Conservation (phyloP, 2,113 vertebrate species). For the Eublepharis macularius region DNA sequence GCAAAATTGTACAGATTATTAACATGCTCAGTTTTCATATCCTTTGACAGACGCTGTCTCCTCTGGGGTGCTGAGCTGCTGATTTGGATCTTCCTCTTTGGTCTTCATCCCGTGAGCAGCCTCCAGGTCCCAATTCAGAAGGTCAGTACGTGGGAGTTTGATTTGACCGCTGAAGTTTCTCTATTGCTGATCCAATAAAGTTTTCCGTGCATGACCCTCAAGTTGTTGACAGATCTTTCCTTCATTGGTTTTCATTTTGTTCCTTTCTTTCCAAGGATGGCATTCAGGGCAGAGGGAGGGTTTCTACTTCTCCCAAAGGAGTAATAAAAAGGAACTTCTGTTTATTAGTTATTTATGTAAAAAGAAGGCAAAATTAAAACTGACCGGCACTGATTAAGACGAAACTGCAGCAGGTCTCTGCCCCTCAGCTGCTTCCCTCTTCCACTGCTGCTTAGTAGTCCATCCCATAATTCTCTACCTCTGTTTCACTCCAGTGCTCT, state of each 20-base stretch:
- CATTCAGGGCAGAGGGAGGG: background rate
- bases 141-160: too few relatives aligned
- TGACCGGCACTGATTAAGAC: background rate
- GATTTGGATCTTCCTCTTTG: background rate
- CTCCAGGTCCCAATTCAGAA: background rate
- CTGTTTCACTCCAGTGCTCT: background rate
- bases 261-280: too few relatives aligned
- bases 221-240: background rate
- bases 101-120: background rate
- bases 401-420: background rate
- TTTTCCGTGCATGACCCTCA: background rate
- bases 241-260: background rate
- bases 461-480: background rate
- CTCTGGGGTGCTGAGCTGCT: constrained; percentile 18
- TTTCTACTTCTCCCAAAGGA: background rate
- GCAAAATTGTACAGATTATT: constrained; percentile 63
- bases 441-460: too few relatives aligned
- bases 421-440: background rate
- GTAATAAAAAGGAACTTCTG: background rate
- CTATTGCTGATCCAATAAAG: background rate
- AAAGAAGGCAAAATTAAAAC: background rate
- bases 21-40: constrained; percentile 44
- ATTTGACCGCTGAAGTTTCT: background rate
- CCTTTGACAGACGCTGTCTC: constrained; percentile 59
- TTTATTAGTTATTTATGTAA: background rate